These are phyloP conservation scores for Agonum fuliginosum DNA, from an alignment of 2,888 invertebrate genomes.

Conservation along the genomic window DNA sequence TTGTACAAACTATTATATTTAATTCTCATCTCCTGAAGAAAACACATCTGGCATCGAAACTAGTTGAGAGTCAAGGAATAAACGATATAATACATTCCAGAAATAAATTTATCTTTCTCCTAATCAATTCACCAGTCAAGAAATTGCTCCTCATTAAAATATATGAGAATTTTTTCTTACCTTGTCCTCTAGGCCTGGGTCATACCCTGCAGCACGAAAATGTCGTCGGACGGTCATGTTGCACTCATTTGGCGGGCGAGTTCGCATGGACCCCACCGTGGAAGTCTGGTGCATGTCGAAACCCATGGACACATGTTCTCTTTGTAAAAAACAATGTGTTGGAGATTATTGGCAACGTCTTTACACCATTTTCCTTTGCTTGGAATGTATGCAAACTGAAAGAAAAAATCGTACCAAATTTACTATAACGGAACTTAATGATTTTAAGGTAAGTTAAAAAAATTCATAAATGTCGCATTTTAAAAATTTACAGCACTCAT, in stretches of 20 bases:
- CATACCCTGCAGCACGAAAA: constrained; percentile 65
- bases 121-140: background rate
- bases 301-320: constrained; percentile 70
- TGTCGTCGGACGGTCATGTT: constrained; percentile 69
- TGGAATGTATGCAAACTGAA: constrained; percentile 72
- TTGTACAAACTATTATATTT: no score
- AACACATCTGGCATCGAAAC: no score
- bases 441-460: constrained; percentile 66
- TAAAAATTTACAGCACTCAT: background rate
- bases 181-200: constrained; percentile 66
- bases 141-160: background rate
- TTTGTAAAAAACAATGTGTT: constrained; percentile 70
- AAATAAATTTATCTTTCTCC: no score
- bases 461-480: no score
- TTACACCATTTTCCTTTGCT: constrained; percentile 70
- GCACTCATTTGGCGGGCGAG: constrained; percentile 72
- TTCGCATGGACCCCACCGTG: constrained; percentile 71
- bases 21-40: no score
- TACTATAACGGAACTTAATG: constrained; percentile 65
- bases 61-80: no score
- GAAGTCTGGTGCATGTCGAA: constrained; percentile 71
- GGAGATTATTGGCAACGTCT: constrained; percentile 74
- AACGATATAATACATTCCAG: no score
- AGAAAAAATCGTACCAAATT: constrained; percentile 67
- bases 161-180: background rate